These are phyloP conservation scores for Buphagus erythrorhynchus DNA, from an alignment of 2,797 vertebrate genomes.

Conservation along the genomic window DNA sequence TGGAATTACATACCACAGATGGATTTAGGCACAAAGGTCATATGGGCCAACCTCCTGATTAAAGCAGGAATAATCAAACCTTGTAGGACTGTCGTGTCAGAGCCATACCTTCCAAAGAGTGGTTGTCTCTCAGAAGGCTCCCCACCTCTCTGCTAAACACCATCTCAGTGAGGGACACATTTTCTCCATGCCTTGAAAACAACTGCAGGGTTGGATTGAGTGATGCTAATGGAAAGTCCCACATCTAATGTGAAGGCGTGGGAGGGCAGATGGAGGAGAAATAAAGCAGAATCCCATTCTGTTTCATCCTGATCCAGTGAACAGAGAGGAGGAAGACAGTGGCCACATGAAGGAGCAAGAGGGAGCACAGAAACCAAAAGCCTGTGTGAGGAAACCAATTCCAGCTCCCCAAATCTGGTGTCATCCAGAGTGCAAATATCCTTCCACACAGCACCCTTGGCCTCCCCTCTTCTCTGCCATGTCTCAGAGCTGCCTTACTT, in stretches of 20 bases:
- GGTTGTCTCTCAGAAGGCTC: not conserved
- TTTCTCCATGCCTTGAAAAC: not conserved
- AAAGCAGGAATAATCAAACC: not conserved
- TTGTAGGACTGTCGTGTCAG: not conserved
- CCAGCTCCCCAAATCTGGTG: not conserved
- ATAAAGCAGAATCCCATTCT: not conserved
- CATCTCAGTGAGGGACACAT: not conserved
- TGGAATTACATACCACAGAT: not conserved
- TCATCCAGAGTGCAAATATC: not conserved
- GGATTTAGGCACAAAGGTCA: not conserved
- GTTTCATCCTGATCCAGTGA: conserved; percentile 43
- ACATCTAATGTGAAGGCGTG: not conserved
- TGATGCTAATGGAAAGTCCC: not conserved
- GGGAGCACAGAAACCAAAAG: not conserved
- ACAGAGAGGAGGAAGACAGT: not conserved
- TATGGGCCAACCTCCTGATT: not conserved
- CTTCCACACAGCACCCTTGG: not conserved
- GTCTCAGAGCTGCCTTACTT: not conserved
- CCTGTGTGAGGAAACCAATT: not conserved
- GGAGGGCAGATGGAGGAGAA: not conserved
- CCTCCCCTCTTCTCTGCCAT: not conserved
- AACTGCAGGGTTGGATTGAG: not conserved
- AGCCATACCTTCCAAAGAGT: not conserved
- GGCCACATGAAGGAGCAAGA: conserved; percentile 40
- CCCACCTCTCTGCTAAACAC: not conserved